Percentiles rank a stretch among this genome's conserved stretches.
phyloP scores from a whole-genome alignment of 2,888 invertebrate genomes.

The Dynastes grantii region DNA sequence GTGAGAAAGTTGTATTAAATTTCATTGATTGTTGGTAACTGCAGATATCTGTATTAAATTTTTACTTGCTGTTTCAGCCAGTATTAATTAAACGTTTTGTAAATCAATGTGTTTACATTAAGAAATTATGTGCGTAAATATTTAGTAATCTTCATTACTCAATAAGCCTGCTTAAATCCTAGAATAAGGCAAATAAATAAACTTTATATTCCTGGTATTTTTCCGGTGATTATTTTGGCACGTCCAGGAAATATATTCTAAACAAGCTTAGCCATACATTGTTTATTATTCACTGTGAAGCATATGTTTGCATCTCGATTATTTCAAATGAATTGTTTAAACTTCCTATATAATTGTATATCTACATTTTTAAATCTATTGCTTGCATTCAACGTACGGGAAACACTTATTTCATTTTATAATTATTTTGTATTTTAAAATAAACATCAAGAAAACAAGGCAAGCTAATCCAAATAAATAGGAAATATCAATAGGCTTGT shows the following conservation, averaged over 20 bases:
- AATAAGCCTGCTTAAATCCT: neutral
- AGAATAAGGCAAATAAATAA: neutral
- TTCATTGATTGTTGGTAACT: too few relatives aligned
- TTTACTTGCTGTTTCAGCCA: neutral
- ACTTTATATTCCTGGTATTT: neutral
- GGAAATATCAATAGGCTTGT: too few relatives aligned
- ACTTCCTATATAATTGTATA: neutral
- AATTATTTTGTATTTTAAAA: neutral
- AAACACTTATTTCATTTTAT: neutral
- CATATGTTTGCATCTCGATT: neutral
- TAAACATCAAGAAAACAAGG: too few relatives aligned
- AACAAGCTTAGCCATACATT: conserved; percentile 3
- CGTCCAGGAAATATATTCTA: conserved; percentile 3
- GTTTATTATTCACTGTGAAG: neutral
- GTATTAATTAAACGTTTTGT: neutral
- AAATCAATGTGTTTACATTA: neutral
- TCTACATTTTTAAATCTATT: neutral
- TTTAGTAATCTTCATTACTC: conserved; percentile 8
- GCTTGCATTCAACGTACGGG: neutral
- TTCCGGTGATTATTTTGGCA: neutral
- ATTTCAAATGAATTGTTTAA: conserved; percentile 7
- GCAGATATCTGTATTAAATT: neutral
- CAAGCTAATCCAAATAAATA: too few relatives aligned
- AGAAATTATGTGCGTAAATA: neutral
- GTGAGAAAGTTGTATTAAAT: neutral